phyloP scores from a whole-genome alignment of 2,113 vertebrate genomes.

The Athene cunicularia region DNA sequence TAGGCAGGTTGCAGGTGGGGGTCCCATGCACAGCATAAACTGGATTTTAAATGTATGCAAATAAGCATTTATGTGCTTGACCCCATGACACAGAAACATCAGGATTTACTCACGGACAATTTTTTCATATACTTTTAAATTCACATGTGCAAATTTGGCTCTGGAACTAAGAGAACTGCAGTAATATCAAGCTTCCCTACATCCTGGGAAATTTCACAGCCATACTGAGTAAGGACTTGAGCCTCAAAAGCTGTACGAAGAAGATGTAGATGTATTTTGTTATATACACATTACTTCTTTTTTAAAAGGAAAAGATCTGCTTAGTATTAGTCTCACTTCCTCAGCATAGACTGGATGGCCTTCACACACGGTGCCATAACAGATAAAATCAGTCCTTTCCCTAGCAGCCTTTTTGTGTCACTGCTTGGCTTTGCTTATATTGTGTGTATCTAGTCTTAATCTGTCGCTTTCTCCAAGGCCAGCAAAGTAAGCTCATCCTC shows the following conservation, averaged over 20 bases:
- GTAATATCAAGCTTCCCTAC: not conserved
- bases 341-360: not conserved
- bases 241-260: not conserved
- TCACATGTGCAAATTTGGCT: not conserved
- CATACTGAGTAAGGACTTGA: not conserved
- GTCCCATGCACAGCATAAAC: not conserved
- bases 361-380: not conserved
- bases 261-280: not conserved
- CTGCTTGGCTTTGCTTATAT: not conserved
- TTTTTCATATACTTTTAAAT: constrained; percentile 18
- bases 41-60: constrained; percentile 35
- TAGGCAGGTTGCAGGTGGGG: constrained; percentile 18
- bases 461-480: constrained; percentile 34
- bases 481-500: constrained; percentile 51
- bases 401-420: constrained; percentile 25
- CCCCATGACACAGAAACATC: not conserved
- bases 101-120: not conserved
- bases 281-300: not conserved
- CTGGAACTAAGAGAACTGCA: not conserved
- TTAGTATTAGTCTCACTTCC: not conserved
- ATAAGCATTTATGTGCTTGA: constrained; percentile 10
- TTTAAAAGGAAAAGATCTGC: not conserved
- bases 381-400: constrained; percentile 40
- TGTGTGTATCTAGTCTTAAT: constrained; percentile 28
- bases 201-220: not conserved